Percentiles rank a stretch among this genome's conserved stretches.
These are phyloP conservation scores for Indicator maculatus DNA, from an alignment of 2,113 vertebrate genomes.

Conservation along the genomic window DNA sequence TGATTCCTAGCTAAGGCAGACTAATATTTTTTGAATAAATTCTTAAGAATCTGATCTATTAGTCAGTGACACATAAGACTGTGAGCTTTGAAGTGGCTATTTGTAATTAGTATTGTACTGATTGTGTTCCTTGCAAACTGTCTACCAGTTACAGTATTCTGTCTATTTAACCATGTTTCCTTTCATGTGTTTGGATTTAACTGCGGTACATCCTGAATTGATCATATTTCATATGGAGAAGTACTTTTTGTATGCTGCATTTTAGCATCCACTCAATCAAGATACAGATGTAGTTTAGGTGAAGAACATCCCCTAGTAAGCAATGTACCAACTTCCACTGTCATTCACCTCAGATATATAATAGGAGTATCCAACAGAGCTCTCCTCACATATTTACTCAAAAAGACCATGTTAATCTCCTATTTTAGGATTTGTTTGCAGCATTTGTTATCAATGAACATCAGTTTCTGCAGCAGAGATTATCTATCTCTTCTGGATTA, in stretches of 20 bases:
- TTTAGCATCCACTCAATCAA: neutral
- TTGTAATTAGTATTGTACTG: neutral
- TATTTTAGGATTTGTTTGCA: constrained; percentile 47
- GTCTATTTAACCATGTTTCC: neutral
- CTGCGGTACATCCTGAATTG: neutral
- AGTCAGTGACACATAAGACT: neutral
- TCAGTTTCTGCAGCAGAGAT: constrained; percentile 24
- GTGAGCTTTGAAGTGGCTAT: neutral
- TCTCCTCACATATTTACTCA: neutral
- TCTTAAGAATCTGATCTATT: neutral
- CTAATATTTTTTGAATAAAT: neutral
- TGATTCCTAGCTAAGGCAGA: neutral
- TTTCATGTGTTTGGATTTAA: neutral
- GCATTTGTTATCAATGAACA: constrained; percentile 7
- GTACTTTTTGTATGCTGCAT: neutral
- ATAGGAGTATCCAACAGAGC: neutral
- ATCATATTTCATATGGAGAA: neutral
- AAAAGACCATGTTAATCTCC: constrained; percentile 19
- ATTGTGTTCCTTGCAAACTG: neutral
- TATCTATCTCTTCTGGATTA: constrained; percentile 21
- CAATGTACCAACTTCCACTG: neutral
- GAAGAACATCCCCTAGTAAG: neutral
- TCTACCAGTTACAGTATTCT: neutral
- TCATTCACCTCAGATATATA: neutral
- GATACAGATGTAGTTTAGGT: neutral